Percentiles rank a stretch among this genome's conserved stretches.
Evolutionary conservation across 2,888 invertebrate genomes (phyloP).

Genomic region (Nemotelus nigrinus): DNA sequence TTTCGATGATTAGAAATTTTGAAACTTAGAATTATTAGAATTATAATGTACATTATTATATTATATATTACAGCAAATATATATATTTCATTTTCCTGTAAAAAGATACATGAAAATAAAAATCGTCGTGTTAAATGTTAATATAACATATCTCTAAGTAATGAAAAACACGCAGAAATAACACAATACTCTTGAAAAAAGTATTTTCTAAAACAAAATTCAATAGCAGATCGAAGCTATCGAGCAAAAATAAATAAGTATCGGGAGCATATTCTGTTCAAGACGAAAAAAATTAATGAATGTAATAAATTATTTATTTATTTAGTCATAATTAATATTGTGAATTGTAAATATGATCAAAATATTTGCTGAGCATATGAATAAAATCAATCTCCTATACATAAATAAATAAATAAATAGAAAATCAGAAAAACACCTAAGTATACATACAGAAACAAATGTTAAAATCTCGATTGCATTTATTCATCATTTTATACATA

Average conservation of each 20-base stretch:
- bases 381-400: too few species aligned
- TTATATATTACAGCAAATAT: conserved; percentile 12
- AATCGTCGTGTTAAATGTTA: conserved; percentile 39
- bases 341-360: conserved; percentile 30
- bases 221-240: too few species aligned
- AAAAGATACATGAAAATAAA: too few species aligned
- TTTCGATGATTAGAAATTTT: neutral
- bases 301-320: conserved; percentile 41
- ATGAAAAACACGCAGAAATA: neutral
- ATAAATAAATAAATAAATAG: too few species aligned
- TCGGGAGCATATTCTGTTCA: too few species aligned
- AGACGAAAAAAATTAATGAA: neutral
- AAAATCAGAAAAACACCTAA: too few species aligned
- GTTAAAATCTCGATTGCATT: conserved; percentile 34
- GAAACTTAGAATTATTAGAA: conserved; percentile 25
- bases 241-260: too few species aligned
- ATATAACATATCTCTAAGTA: conserved; percentile 29
- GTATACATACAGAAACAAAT: neutral
- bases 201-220: too few species aligned
- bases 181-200: neutral
- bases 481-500: conserved; percentile 44
- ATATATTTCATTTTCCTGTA: conserved; percentile 20
- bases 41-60: conserved; percentile 5
- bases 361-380: too few species aligned
- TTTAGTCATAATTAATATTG: conserved; percentile 16